Evolutionary conservation across 2,113 vertebrate genomes (phyloP).

Genomic region (Scolopax mira): DNA sequence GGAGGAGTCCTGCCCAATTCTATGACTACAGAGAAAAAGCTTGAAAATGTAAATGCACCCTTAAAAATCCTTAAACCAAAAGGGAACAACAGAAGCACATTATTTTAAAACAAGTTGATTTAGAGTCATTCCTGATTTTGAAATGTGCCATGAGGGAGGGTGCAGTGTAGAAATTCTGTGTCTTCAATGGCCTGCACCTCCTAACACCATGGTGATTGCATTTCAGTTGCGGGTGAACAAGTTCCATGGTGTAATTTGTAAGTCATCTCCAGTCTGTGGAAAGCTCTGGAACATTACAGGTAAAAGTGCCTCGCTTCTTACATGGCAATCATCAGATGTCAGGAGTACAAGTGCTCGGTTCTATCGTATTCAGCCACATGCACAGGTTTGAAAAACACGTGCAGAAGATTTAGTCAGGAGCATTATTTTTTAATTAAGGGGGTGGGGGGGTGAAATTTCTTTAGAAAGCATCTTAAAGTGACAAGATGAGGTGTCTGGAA

Average conservation of each 20-base stretch:
- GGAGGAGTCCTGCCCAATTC: not conserved
- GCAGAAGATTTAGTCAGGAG: not conserved
- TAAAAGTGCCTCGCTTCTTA: not conserved
- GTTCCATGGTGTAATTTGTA: conserved; percentile 11
- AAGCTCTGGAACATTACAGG: not conserved
- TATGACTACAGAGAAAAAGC: not conserved
- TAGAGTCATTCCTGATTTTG: not conserved
- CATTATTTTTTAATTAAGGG: not conserved
- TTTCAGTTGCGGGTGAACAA: conserved; percentile 42
- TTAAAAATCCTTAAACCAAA: not conserved
- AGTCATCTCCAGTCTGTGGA: conserved; percentile 42
- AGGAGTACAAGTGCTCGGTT: not conserved
- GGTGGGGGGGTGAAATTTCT: not conserved
- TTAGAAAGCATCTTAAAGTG: conserved; percentile 45
- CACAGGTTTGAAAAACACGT: not conserved
- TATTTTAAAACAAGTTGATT: conserved; percentile 1
- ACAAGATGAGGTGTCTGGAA: conserved; percentile 38
- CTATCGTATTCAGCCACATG: not conserved
- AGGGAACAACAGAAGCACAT: not conserved
- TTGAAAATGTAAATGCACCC: not conserved
- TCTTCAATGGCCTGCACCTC: not conserved
- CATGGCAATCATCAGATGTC: not conserved
- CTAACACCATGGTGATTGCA: not conserved
- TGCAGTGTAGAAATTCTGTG: not conserved
- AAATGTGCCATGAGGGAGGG: not conserved